Base-by-base conservation (phyloP, 1,140 invertebrate genomes). In the Neodiprion virginianus region DNA sequence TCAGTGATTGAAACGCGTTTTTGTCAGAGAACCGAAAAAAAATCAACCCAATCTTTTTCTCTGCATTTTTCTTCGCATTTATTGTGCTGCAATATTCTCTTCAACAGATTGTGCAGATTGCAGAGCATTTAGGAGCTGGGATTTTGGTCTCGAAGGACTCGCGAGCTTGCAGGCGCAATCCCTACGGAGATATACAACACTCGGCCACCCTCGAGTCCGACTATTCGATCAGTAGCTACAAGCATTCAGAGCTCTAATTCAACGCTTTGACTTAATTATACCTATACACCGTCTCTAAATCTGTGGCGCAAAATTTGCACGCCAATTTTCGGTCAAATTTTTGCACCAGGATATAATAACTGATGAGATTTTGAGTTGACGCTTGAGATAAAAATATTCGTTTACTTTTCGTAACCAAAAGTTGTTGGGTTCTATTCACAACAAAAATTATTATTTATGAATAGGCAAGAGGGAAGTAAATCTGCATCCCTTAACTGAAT, bases 251-350 rank as follows among this genome's bases (percentile, higher is more conserved):
- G 79, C 76, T 84, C 82, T 84, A 81, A 84, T 84, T 87, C 84
- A 86, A 86, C 83, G 83, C 80, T 79, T 84, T 75, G 83, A 82
- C 87, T 87, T 88, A 86, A 88, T 88, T 86, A 84, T 80, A 81
- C 53, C 53, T 40, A 40, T 40, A 5, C 3, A 14, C 53, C 53
- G 5, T 40, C 28, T 61, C 4, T 61, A 61, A 14, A 61, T 61
- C 53, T 61, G 53, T 40, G 5, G 28, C 53, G 8, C 8, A 61
- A 12, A 7, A 17, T 61, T 61, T 61, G n/a, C 53, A 61, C 11
- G 53, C 53, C 10, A 53, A 53, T 53, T 53, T 53, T 11, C 50
- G n/a, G 1, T 53, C 50, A 17, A 17, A 0, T 61, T 17, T 61
- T 14, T 5, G n/a, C 11, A 61, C 53, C 5, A 17, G 53, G 53